phyloP scores from a whole-genome alignment of 1,140 invertebrate species.

The Phymorhynchus buccinoides region DNA sequence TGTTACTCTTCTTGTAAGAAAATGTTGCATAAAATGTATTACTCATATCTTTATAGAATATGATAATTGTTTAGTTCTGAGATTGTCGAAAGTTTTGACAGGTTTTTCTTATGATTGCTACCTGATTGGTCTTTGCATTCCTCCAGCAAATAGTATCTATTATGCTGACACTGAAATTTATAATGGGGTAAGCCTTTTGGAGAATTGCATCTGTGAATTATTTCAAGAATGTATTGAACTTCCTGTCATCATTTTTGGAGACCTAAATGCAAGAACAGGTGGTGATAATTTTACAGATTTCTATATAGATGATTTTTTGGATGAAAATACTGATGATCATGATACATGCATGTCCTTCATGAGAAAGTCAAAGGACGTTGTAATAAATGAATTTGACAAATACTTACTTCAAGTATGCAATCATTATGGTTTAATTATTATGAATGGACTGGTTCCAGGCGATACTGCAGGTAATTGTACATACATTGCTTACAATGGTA shows the following conservation, averaged over 20 bases:
- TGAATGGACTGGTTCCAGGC: neutral
- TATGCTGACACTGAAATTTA: conserved; percentile 1
- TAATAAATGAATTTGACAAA: neutral
- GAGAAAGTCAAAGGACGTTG: neutral
- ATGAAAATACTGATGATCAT: neutral
- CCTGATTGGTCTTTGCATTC: neutral
- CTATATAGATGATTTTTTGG: neutral
- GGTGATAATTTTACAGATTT: neutral
- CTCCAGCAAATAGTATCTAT: neutral
- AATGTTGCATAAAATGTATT: neutral
- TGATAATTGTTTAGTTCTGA: neutral
- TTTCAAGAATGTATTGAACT: neutral
- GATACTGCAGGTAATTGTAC: neutral
- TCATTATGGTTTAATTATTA: neutral
- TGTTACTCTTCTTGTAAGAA: neutral
- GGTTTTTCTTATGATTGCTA: neutral
- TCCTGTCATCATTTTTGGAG: neutral
- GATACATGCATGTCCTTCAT: neutral
- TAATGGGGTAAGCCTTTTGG: neutral
- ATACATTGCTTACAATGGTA: neutral
- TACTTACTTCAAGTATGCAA: neutral
- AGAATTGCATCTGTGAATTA: neutral
- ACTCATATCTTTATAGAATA: neutral
- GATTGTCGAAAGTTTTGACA: neutral
- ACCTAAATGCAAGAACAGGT: neutral